Evolutionary conservation across 2,113 vertebrate species (phyloP), one percentile per base, ranked within the genome.

Genomic region (Eolophus roseicapilla): DNA sequence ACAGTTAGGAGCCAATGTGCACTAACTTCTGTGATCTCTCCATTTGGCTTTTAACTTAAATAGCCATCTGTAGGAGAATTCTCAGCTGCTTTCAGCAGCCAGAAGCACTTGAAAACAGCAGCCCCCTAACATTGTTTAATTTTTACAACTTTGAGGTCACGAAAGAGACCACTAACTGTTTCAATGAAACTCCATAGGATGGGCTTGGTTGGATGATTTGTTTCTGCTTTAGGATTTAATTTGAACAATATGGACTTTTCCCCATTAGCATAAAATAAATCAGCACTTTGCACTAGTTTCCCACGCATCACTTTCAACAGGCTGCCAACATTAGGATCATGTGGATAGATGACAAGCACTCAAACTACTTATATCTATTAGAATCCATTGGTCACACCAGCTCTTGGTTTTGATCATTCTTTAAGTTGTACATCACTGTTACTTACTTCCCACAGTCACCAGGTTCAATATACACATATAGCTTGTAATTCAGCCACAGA

Each of bases 161-260:
- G 4, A 84, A 91, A 93, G 76, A 94, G 88, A 96, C 95, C 95
- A 50, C 94, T 96, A 86, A 95, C 95, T 88, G 76, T 86, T 94
- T 92, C 95, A 96, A 79, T 96, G 93, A 94, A 92, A 92, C 80
- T 92, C 92, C 93, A 93, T 93, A 94, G 73, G 95, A 96, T 86
- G 55, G 79, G 60, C 71, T 92, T 81, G 95, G 85, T 83, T 83
- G 82, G 60, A n/a, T 83, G 67, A 90, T 88, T 95, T 91, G 68
- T 86, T 96, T 92, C 93, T 95, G 76, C 88, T 94, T 94, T 95
- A 90, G 68, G 79, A 94, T 86, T 97, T 96, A 95, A 96, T 96
- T 94, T 90, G 94, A 97, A 95, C 96, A 96, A 94, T 94, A 94
- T 95, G 91, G 90, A 96, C 92, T 86, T 85, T 74, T 92, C 79